phyloP scores from a whole-genome alignment of 2,113 vertebrate genomes.

The Tetrao urogallus region DNA sequence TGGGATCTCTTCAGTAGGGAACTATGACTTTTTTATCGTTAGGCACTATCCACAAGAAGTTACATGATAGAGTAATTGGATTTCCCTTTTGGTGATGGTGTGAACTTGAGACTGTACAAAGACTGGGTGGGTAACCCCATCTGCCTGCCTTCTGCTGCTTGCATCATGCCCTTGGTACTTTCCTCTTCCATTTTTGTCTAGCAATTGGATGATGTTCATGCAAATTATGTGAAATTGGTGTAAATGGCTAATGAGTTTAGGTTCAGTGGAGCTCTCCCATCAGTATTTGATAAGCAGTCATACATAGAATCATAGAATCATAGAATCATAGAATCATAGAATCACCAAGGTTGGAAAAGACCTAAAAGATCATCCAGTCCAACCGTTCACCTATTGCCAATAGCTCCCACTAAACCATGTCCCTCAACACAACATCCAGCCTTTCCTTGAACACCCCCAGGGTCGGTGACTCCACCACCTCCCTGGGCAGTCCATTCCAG shows the following conservation, averaged over 20 bases:
- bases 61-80: not conserved
- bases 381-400: too few species aligned
- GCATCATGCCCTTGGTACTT: not conserved
- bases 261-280: not conserved
- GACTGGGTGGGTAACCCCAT: accelerated
- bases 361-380: too few species aligned
- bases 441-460: too few species aligned
- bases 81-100: not conserved
- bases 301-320: too few species aligned
- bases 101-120: not conserved
- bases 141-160: not conserved
- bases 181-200: not conserved
- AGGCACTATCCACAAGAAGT: not conserved
- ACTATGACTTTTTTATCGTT: not conserved
- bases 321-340: too few species aligned
- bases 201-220: not conserved
- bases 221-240: accelerated
- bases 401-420: too few species aligned
- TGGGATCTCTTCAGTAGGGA: not conserved
- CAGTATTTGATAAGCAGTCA: not conserved
- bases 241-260: not conserved
- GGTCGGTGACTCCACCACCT: too few species aligned
- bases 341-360: too few species aligned
- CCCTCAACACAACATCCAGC: too few species aligned
- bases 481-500: too few species aligned